Evolutionary conservation across 2,888 invertebrate species (phyloP).

Genomic region (Athrips mouffetella): DNA sequence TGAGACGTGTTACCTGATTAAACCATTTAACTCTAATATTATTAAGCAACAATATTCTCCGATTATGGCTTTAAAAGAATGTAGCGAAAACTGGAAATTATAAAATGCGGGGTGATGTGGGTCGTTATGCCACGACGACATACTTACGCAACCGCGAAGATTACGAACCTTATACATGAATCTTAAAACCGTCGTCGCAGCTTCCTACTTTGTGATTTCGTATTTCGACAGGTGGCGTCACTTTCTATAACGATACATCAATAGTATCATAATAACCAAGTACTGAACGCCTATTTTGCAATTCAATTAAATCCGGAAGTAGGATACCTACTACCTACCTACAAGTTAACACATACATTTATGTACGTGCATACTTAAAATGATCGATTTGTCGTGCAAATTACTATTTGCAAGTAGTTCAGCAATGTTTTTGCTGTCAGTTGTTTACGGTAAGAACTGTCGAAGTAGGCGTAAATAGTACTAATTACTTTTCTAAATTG

Average conservation of each 20-base stretch:
- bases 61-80: neutral
- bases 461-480: too few relatives aligned
- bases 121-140: neutral
- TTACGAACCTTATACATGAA: conserved; percentile 23
- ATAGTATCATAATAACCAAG: neutral
- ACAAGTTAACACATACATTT: too few relatives aligned
- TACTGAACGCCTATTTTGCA: conserved; percentile 33
- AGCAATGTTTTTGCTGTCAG: neutral
- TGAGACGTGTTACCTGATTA: too few relatives aligned
- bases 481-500: too few relatives aligned
- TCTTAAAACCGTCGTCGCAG: conserved; percentile 30
- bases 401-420: conserved; percentile 5
- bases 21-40: too few relatives aligned
- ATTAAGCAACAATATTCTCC: neutral
- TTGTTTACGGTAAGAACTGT: too few relatives aligned
- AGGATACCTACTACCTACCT: conserved; percentile 20
- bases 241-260: conserved; percentile 42
- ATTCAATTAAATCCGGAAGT: conserved; percentile 30
- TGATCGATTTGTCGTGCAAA: conserved; percentile 10
- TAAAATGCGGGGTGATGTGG: neutral
- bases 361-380: too few relatives aligned
- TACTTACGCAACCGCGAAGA: conserved; percentile 23
- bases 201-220: conserved; percentile 47
- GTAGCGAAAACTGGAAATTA: neutral
- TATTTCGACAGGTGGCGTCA: conserved; percentile 37